Evolutionary conservation across 1,140 invertebrate genomes (phyloP), one percentile per base, ranked within the genome.

Genomic region (Octopus sinensis): DNA sequence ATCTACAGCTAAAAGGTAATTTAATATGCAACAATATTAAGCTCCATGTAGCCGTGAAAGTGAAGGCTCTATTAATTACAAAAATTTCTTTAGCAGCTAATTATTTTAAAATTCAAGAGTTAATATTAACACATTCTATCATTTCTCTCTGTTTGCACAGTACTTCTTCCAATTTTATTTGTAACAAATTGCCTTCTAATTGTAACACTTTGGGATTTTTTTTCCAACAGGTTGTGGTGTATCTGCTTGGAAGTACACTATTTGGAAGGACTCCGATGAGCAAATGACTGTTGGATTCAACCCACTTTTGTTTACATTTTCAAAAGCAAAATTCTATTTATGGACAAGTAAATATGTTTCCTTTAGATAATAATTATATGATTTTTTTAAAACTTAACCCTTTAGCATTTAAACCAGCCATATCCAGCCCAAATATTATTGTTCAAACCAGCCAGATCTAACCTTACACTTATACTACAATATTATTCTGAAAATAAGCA

Each of bases 261-360:
- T 92, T 81, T 92, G 92, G 85, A 90, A 88, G 83, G 87, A 83
- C 53, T 83, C 80, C 4, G 82, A 86, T 56, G 84, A 87, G 53
- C 78, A 62, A 4, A 86, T 86, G 81, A 82, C 89, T 6, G 88
- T 91, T 9, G 88, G 92, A 73, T 86, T 93, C 76, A 89, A 82
- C 51, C 79, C 86, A 3, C 83, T 87, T n/a, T 80, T 77, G 17
- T 84, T 88, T 30, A 82, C 82, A n/a, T 88, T 88, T 80, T 85
- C 85, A 52, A 86, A 88, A 80, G 84, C 86, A 12, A 86, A 86
- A 53, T 81, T 88, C 12, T 98, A 95, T 95, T 89, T 97, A 23
- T 92, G 86, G 53, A 86, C 91, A 82, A 91, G 91, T 92, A 84
- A 84, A 86, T 43, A 43, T 43, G 30, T 43, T 43, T 43, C 30